Evolutionary conservation across 2,797 vertebrate genomes (phyloP).

Genomic region (Capromys pilorides): DNA sequence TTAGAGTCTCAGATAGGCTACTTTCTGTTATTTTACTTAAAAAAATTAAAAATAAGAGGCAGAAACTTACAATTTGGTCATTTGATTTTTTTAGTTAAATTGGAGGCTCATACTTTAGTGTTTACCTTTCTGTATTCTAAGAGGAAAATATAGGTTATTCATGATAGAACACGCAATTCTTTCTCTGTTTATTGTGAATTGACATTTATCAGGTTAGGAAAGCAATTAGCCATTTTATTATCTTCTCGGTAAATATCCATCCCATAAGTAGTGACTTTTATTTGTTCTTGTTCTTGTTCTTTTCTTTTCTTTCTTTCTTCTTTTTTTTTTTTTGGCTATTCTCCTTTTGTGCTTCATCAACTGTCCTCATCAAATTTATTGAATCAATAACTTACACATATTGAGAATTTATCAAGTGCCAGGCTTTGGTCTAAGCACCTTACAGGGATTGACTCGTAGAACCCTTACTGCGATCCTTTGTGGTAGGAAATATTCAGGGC

Average conservation of each 20-base stretch:
- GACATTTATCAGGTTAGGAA: slow-evolving; percentile 54
- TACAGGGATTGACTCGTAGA: not conserved
- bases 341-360: not conserved
- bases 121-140: slow-evolving; percentile 30
- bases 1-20: not conserved
- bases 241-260: slow-evolving; percentile 25
- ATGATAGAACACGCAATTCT: not conserved
- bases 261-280: slow-evolving; percentile 1
- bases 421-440: not conserved
- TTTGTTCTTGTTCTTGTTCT: not conserved
- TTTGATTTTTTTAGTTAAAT: slow-evolving; percentile 27
- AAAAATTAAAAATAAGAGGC: not conserved
- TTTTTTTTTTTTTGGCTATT: slow-evolving; percentile 18
- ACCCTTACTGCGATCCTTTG: not conserved
- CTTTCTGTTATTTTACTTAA: not conserved
- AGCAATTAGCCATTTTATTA: slow-evolving; percentile 46
- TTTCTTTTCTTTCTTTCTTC: too few relatives aligned
- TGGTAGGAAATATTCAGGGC: not conserved
- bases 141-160: not conserved
- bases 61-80: not conserved
- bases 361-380: not conserved
- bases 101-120: not conserved
- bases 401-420: not conserved
- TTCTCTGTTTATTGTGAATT: not conserved
- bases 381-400: not conserved